Evolutionary conservation across 2,113 vertebrate genomes (phyloP), one percentile per base, ranked within the genome.

Genomic region (Cyprinodon brontotheroides): DNA sequence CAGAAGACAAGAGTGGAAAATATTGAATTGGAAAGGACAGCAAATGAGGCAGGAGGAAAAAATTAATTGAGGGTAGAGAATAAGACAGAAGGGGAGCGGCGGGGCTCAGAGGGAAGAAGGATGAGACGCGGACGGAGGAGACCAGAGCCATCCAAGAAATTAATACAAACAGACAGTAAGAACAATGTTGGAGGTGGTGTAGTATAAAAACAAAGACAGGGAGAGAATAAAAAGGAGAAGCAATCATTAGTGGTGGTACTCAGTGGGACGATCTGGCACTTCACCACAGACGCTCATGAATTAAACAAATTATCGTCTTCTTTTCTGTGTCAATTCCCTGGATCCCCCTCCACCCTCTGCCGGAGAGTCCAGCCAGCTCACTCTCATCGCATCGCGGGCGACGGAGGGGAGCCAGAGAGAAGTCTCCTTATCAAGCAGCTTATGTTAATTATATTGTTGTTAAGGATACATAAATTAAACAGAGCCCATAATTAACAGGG

Each of bases 401-500:
- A 91, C 75, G 77, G 81, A 89, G 70, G 70, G 74, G 79, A 86
- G 75, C 77, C 68, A 41, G 80, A 86, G 70, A 86, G 48, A 68
- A 69, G 82, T 79, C 47, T 77, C 82, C 81, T 87, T 77, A 90
- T 83, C 71, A 88, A 91, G 83, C 87, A 77, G 85, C 83, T 85
- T 89, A 86, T 90, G 86, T 90, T 94, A 91, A 94, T 93, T 89
- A 93, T 87, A 89, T 88, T 84, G 84, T 87, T 89, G 86, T 93
- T 89, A 88, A 77, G 82, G 83, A 85, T 83, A 91, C 86, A 92
- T 92, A 87, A 89, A 93, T 93, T 91, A 90, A 91, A 82, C 83
- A 75, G 83, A 87, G 86, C 60, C 84, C 61, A 86, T 86, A 89
- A 93, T 93, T 92, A 94, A 93, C 90, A 83, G 90, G 79, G 68